Conservation (phyloP, 2,888 invertebrate species). For the Steromphala cineraria region DNA sequence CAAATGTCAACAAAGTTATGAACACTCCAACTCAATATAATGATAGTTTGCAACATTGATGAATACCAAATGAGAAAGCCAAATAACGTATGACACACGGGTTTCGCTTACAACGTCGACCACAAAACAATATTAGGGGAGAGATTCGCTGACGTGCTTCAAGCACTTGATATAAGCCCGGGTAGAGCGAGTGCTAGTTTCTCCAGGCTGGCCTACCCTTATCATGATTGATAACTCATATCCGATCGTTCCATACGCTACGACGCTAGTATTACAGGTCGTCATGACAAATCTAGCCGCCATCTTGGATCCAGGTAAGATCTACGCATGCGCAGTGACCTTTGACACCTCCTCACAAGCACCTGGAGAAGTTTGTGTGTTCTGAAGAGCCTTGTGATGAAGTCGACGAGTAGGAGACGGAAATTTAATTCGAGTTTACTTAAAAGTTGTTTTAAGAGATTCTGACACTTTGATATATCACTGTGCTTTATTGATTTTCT, state of each 20-base stretch:
- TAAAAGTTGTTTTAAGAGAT: background rate
- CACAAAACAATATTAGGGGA: too few relatives aligned
- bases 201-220: background rate
- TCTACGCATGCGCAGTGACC: conserved; percentile 11
- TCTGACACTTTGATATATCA: too few relatives aligned
- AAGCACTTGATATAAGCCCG: too few relatives aligned
- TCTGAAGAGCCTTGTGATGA: conserved; percentile 9
- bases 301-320: conserved; percentile 1
- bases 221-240: conserved; percentile 16
- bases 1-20: too few relatives aligned
- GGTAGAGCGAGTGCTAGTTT: background rate
- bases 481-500: too few relatives aligned
- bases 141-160: too few relatives aligned
- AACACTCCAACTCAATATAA: too few relatives aligned
- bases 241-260: conserved; percentile 5
- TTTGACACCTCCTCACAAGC: background rate
- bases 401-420: background rate
- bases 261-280: background rate
- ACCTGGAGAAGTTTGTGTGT: conserved; percentile 13
- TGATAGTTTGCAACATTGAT: too few relatives aligned
- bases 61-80: too few relatives aligned
- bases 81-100: too few relatives aligned
- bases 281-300: conserved; percentile 8
- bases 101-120: too few relatives aligned
- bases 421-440: conserved; percentile 4